Base-by-base conservation (phyloP, 2,113 vertebrate species). In the Paracanthobrama guichenoti region DNA sequence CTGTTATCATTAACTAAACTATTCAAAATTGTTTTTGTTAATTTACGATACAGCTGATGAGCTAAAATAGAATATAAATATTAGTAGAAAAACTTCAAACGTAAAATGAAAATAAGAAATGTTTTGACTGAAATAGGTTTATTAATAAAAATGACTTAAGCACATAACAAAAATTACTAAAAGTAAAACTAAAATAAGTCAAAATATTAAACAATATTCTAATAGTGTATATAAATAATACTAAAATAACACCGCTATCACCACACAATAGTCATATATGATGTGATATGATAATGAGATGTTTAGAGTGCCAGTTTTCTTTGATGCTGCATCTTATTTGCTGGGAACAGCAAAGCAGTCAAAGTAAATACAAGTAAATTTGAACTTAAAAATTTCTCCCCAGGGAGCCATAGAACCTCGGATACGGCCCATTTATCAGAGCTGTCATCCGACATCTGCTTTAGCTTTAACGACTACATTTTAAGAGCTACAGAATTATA, bases 381-480 rank as follows among this genome's bases (percentile, higher is more conserved):
- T 53, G 26, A 75, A 31, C 14, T 20, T 50, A 20, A 42, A 55
- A 2, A n/a, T 71, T n/a, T 71, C 67, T 74, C 71, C 71, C 24
- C 48, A 31, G 73, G 73, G 73, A 79, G 20, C 3, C 31, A 26
- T 10, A 44, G 2, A 62, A 44, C 39, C 57, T 79, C 44, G n/a
- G 53, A 22, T 35, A 13, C 10, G 18, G 50, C 18, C 9, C 31
- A 62, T 79, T 79, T 64, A 8, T 64, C 77, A 64, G 57, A 46
- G 3, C 77, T 22, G n/a, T 79, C 53, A 62, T 39, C 20, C 14
- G n/a, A 26, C 76, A 79, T 79, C 77, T 46, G 77, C 42, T 79
- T 62, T 46, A 46, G 53, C 16, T n/a, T 60, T 35, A 77, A 59
- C 31, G 14, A 44, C 42, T 62, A 44, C 46, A 79, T 53, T 66